phyloP scores from a whole-genome alignment of 2,888 invertebrate species.

The Dexiosoma caninum region DNA sequence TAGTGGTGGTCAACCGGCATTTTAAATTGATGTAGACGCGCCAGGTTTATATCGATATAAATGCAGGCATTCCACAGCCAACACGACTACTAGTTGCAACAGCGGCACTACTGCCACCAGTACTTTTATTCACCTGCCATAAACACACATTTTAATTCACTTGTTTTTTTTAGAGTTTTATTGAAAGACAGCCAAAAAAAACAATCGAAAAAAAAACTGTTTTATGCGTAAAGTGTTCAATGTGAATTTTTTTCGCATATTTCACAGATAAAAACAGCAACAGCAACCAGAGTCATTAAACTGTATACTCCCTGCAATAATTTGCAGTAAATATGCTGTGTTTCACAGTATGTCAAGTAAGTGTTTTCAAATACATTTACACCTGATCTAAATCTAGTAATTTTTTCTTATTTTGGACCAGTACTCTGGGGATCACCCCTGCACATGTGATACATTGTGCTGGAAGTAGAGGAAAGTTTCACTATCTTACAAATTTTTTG shows the following conservation, averaged over 20 bases:
- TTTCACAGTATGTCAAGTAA: not conserved
- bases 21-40: constrained; percentile 50
- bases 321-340: not conserved
- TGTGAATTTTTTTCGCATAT: not conserved
- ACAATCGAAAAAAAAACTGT: constrained; percentile 1
- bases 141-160: constrained; percentile 53
- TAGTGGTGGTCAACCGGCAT: constrained; percentile 47
- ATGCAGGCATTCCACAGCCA: constrained; percentile 37
- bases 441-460: too few species aligned
- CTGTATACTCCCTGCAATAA: not conserved
- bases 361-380: too few species aligned
- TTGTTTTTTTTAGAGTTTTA: constrained; percentile 26
- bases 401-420: too few species aligned
- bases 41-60: constrained; percentile 14
- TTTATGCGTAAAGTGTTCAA: constrained; percentile 29
- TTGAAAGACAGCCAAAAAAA: constrained; percentile 20
- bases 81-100: not conserved
- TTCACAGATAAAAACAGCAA: constrained; percentile 15
- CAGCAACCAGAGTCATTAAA: constrained; percentile 41
- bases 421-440: too few species aligned
- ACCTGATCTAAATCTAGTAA: too few species aligned
- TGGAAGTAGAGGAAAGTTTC: too few species aligned
- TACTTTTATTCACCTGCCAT: constrained; percentile 48
- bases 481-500: too few species aligned
- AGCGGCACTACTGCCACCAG: not conserved